Base-by-base conservation (phyloP, 2,888 invertebrate genomes). In the Trachelus tabidus region DNA sequence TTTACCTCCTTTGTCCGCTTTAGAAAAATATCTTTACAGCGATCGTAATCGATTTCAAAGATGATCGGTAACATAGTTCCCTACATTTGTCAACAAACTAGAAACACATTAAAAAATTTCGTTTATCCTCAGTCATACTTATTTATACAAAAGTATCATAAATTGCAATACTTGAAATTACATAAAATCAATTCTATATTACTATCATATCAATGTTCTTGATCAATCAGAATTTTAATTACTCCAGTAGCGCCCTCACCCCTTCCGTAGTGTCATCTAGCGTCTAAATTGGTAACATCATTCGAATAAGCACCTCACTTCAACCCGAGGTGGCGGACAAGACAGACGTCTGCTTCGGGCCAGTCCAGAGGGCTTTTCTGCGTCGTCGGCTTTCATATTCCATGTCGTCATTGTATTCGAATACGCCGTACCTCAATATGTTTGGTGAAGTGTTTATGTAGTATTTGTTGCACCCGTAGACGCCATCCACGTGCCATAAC, bases 381-480 rank as follows among this genome's bases (percentile, higher is more conserved):
- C 76, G 76, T 74, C 73, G 76, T 77, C 56, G 56, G 15, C 23
- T 30, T 40, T 76, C 35, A 11, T 23, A 71, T 76, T 78, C 81
- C 81, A 88, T 88, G 88, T 83, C 83, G 85, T 79, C 82, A 78
- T 81, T 80, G 83, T 81, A 83, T 81, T 78, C 79, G 76, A 83
- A 71, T 77, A 79, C 81, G 77, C 82, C 81, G 35, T 79, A 81
- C 75, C 77, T 79, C 80, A 83, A 82, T 69, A 77, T 86, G 87
- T 85, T 83, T 83, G 80, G 85, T 81, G 85, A 87, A 82, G 86
- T 88, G 88, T 88, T 88, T 79, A 89, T 89, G 83, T 89, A 90
- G 90, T 89, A 87, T 86, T 83, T 80, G 82, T 83, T 83, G 81
- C 82, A 81, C 83, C 84, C 85, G 86, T 85, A 85, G 83, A 85